phyloP scores from a whole-genome alignment of 2,113 vertebrate species.

The Halichoeres trimaculatus region DNA sequence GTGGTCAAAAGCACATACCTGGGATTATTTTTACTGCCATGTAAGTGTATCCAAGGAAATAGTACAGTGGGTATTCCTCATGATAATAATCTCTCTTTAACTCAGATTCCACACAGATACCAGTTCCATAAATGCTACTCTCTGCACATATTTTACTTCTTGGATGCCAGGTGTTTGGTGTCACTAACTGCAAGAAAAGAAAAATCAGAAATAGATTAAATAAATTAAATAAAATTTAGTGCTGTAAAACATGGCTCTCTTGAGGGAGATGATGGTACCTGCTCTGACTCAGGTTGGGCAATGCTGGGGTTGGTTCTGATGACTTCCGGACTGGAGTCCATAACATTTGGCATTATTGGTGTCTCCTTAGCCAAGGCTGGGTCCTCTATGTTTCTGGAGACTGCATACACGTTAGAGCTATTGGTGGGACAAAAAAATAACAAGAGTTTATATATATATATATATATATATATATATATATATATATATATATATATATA shows the following conservation, averaged over 20 bases:
- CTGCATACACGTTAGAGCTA: constrained; percentile 79
- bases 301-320: neutral
- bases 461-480: too few relatives aligned
- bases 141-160: constrained; percentile 63
- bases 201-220: neutral
- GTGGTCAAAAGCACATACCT: constrained; percentile 69
- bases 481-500: too few relatives aligned
- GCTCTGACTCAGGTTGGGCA: neutral
- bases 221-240: neutral
- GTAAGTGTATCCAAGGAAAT: constrained; percentile 77
- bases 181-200: constrained; percentile 36
- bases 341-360: constrained; percentile 67
- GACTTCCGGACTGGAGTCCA: constrained; percentile 25
- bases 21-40: constrained; percentile 67
- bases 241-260: neutral
- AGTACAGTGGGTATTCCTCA: constrained; percentile 80
- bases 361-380: constrained; percentile 64
- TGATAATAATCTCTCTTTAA: constrained; percentile 67
- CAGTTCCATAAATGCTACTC: constrained; percentile 67
- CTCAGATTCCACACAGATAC: constrained; percentile 76
- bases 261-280: constrained; percentile 23
- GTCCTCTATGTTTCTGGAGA: constrained; percentile 80
- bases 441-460: too few relatives aligned
- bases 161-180: constrained; percentile 52
- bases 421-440: constrained; percentile 16